Base-by-base conservation (phyloP, 2,797 vertebrate species). In the Chaenodraco wilsoni region DNA sequence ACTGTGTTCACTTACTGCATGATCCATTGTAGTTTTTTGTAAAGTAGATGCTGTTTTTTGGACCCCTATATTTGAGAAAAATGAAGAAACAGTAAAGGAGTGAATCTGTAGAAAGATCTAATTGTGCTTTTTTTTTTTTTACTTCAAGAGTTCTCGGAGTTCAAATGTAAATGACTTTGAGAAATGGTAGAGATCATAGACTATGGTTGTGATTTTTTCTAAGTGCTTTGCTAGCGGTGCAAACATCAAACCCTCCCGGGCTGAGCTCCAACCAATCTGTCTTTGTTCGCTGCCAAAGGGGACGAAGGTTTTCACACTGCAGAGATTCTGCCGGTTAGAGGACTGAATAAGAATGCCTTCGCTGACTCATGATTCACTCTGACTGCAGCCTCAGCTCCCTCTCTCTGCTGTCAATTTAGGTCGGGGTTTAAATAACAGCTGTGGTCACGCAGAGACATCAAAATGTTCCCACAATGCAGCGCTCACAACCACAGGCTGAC, bases 11-110 rank as follows among this genome's bases (percentile, higher is more conserved):
- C 97, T 97, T 92, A 99, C 97, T 96, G 92, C 97, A 99, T 51
- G 97, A 96, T 75, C 94, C 95, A 49, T 98, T 97, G 74, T 89
- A 63, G 86, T 93, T 95, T 64, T 95, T 95, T 57, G 96, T 96
- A 59, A 98, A 95, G 89, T 96, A 97, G 87, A 99, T 95, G 78
- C 87, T 95, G 88, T 94, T 91, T 48, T 91, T 92, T 21, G 91
- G 84, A 50, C 95, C 97, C 96, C 97, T 98, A 88, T 6, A 64
- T 69, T 59, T 44, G 65, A 77, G 52, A 86, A 65, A 69, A 55
- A 37, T 37, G 6, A 37, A 67, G 10, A 81, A 69, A 51, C 17
- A 41, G 50, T 56, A 5, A 69, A 45, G 8, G 41, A 40, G 23
- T 17, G 52, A 79, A 72, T 55, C 5, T 21, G 15, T 12, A 21